These are phyloP conservation scores for Tokudaia muenninki DNA, from an alignment of 2,797 vertebrate species.

Conservation along the genomic window DNA sequence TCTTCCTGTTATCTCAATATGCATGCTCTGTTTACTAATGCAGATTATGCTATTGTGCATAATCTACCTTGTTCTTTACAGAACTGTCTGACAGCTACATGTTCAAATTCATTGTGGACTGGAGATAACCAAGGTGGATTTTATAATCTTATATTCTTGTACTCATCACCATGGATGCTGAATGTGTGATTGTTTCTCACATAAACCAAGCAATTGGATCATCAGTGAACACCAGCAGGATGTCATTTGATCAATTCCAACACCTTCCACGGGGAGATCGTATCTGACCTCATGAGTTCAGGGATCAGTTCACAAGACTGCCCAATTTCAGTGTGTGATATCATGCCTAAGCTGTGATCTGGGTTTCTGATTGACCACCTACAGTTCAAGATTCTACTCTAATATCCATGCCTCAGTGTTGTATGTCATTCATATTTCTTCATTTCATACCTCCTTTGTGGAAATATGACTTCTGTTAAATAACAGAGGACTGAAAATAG, in stretches of 20 bases:
- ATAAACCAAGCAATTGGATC: not conserved
- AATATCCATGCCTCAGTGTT: not conserved
- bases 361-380: not conserved
- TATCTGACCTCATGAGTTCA: not conserved
- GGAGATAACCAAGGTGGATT: not conserved
- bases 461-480: not conserved
- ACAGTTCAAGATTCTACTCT: not conserved
- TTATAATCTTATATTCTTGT: not conserved
- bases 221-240: not conserved
- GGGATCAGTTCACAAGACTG: not conserved
- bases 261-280: not conserved
- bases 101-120: not conserved
- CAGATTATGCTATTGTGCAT: not conserved
- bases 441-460: not conserved
- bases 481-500: not conserved
- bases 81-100: not conserved
- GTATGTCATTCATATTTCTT: not conserved
- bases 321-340: not conserved
- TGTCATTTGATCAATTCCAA: not conserved
- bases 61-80: not conserved
- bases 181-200: not conserved
- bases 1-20: not conserved
- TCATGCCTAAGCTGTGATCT: not conserved
- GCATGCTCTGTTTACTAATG: not conserved
- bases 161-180: too few relatives aligned